A percentile compares a stretch with the other conserved stretches of the same genome.
Evolutionary conservation across 1,140 invertebrate species (phyloP).

Genomic region (Penaeus japonicus): DNA sequence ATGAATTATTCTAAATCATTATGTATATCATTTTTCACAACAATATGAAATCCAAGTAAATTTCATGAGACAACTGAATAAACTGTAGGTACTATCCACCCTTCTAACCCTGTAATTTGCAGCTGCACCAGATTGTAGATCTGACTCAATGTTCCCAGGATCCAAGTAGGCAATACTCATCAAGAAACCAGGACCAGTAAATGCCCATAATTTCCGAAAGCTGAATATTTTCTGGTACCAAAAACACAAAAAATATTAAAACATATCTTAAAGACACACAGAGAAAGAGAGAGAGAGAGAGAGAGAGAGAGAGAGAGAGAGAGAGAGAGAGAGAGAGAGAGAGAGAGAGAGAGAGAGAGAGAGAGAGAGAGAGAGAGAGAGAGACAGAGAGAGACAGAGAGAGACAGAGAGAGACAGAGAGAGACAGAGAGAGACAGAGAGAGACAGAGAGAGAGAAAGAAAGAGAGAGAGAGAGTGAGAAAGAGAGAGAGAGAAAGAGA

Average conservation of each 20-base stretch:
- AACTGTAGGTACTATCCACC: background rate
- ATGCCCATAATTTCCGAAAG: slow-evolving; percentile 90
- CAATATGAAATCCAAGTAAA: background rate
- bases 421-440: too few species aligned
- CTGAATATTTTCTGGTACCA: slow-evolving; percentile 72
- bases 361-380: too few species aligned
- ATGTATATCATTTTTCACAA: too few species aligned
- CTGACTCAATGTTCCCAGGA: slow-evolving; percentile 93
- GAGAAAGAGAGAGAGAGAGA: background rate
- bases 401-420: too few species aligned
- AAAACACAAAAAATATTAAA: background rate
- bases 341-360: too few species aligned
- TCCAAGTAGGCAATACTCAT: slow-evolving; percentile 95
- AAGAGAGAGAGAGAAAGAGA: too few species aligned
- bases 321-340: too few species aligned
- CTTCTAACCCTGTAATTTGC: slow-evolving; percentile 77
- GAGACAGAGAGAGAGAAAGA: too few species aligned
- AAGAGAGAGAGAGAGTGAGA: too few species aligned
- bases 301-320: too few species aligned
- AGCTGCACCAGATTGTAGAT: slow-evolving; percentile 83
- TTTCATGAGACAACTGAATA: background rate
- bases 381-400: too few species aligned
- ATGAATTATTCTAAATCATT: too few species aligned
- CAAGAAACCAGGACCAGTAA: slow-evolving; percentile 90
- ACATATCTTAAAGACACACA: background rate